phyloP scores from a whole-genome alignment of 2,113 vertebrate genomes.

The Cricetomys ansorgei region DNA sequence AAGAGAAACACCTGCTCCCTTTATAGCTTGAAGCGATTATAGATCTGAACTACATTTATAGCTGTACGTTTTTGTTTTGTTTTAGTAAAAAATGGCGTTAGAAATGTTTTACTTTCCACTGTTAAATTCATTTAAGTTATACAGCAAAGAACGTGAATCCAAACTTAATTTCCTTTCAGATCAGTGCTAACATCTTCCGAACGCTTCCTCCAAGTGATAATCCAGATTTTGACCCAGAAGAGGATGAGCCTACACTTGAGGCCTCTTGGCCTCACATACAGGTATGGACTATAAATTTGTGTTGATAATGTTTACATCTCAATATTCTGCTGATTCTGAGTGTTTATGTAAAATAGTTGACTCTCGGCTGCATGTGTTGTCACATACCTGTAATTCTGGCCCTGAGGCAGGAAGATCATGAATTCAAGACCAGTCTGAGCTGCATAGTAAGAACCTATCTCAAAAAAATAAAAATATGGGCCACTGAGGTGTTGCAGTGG shows the following conservation, averaged over 20 bases:
- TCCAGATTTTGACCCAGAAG: constrained; percentile 99
- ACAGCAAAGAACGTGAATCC: constrained; percentile 44
- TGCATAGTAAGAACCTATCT: background rate
- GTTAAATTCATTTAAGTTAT: constrained; percentile 12
- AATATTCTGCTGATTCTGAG: constrained; percentile 6
- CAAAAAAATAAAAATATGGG: background rate
- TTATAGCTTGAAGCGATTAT: constrained; percentile 18
- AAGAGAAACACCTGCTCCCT: background rate
- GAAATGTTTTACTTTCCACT: constrained; percentile 53
- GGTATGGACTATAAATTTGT: constrained; percentile 82
- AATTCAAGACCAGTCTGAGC: background rate
- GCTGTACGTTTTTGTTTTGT: constrained; percentile 12
- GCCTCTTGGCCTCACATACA: constrained; percentile 99
- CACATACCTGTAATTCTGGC: background rate
- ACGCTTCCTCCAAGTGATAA: constrained; percentile 98
- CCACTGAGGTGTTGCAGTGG: background rate
- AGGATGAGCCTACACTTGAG: constrained; percentile 98
- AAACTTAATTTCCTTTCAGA: constrained; percentile 87
- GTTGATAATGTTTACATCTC: background rate
- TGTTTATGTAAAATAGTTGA: constrained; percentile 30
- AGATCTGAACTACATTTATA: constrained; percentile 29
- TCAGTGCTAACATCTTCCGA: constrained; percentile 97
- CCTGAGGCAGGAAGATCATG: background rate
- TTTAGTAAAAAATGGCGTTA: background rate
- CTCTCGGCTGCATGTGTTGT: background rate